phyloP scores from a whole-genome alignment of 2,888 invertebrate species.

The Galeopsomyia nigrocyanea region DNA sequence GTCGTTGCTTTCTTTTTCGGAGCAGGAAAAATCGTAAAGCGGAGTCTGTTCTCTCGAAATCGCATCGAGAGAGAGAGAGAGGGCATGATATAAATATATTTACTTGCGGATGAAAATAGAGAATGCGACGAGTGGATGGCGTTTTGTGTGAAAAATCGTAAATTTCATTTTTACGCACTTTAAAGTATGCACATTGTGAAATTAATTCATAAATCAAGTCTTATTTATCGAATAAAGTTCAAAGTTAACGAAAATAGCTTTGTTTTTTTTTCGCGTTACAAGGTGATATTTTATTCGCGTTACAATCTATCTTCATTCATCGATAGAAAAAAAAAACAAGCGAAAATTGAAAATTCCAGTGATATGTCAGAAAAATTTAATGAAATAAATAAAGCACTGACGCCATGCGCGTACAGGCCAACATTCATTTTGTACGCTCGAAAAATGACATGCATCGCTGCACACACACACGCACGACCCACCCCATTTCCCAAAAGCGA shows the following conservation, averaged over 20 bases:
- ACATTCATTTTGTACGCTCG: background rate
- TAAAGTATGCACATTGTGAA: background rate
- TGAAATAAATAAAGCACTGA: background rate
- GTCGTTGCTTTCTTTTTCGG: conserved; percentile 40
- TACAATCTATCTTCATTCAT: background rate
- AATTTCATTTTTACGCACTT: conserved; percentile 13
- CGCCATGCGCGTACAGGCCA: background rate
- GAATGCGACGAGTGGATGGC: conserved; percentile 5
- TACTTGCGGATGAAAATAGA: conserved; percentile 28
- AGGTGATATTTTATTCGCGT: background rate
- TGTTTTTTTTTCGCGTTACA: background rate
- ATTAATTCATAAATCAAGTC: no score
- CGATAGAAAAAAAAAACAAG: background rate
- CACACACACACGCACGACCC: conserved; percentile 7
- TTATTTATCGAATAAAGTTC: no score
- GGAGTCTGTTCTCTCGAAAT: conserved; percentile 29
- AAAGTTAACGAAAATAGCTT: no score
- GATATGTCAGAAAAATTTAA: conserved; percentile 14
- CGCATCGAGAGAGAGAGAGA: conserved; percentile 18
- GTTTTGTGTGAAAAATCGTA: conserved; percentile 21
- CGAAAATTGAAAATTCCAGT: background rate
- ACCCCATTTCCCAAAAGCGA: conserved; percentile 50
- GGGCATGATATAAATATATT: conserved; percentile 40
- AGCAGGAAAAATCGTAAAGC: conserved; percentile 39
- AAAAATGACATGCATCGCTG: conserved; percentile 40